A percentile compares a stretch with the other conserved stretches of the same genome.
Conservation (phyloP, 2,888 invertebrate species). For the Spicauda simplicius region DNA sequence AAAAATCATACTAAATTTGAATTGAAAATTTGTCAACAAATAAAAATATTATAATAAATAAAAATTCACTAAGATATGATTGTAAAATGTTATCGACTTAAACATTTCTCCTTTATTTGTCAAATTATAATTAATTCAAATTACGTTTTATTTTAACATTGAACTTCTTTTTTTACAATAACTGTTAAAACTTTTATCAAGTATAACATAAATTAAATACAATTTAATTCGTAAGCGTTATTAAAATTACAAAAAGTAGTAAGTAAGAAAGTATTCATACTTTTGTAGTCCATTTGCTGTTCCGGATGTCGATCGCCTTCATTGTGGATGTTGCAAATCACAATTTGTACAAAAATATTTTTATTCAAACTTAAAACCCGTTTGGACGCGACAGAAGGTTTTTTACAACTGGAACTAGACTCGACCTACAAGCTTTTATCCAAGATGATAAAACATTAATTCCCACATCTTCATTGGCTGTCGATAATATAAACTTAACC, state of each 20-base stretch:
- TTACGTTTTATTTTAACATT: too few species aligned
- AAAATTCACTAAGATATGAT: too few species aligned
- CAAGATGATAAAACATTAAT: conserved; percentile 48
- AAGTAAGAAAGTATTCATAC: background rate
- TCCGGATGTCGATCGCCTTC: conserved; percentile 64
- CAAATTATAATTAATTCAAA: too few species aligned
- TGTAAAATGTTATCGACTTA: too few species aligned
- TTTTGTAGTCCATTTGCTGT: conserved; percentile 44
- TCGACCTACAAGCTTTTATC: conserved; percentile 45
- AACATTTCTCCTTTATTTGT: too few species aligned
- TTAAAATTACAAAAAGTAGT: background rate
- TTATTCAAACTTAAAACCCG: conserved; percentile 27
- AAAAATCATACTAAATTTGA: too few species aligned
- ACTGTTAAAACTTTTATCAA: background rate
- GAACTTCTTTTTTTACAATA: background rate
- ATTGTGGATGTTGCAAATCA: conserved; percentile 38
- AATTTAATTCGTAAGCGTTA: background rate
- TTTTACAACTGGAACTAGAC: conserved; percentile 43
- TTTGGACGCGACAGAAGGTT: conserved; percentile 46
- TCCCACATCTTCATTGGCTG: conserved; percentile 57
- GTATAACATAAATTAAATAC: too few species aligned
- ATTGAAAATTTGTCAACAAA: background rate
- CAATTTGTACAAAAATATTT: conserved; percentile 2
- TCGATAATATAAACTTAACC: conserved; percentile 58
- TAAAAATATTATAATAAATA: background rate